Evolutionary conservation across 2,888 invertebrate species (phyloP).

Genomic region (Tricholauxania praeusta): DNA sequence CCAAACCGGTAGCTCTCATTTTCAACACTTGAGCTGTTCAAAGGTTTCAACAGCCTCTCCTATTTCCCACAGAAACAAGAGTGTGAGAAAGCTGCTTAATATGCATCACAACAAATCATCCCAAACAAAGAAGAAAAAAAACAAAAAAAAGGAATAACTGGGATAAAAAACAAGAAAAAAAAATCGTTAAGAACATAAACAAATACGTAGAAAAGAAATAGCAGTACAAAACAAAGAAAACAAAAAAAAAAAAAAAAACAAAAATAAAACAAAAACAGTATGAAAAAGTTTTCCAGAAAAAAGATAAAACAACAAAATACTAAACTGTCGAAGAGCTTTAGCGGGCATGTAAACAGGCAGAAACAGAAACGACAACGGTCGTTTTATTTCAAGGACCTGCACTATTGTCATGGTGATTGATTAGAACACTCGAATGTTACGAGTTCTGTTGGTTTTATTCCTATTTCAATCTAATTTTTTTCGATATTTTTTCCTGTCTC

Average conservation of each 20-base stretch:
- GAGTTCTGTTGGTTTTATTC: background rate
- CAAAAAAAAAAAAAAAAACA: background rate
- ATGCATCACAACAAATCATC: conserved; percentile 11
- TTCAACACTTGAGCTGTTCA: background rate
- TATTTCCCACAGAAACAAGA: background rate
- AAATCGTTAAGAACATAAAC: background rate
- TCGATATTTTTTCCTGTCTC: too few relatives aligned
- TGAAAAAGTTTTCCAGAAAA: background rate
- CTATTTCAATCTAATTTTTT: too few relatives aligned
- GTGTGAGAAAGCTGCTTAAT: conserved; percentile 7
- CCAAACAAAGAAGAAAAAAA: background rate
- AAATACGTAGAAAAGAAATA: background rate
- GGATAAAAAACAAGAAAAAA: background rate
- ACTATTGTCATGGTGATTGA: conserved; percentile 10
- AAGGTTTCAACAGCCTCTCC: too few relatives aligned
- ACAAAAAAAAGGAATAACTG: background rate
- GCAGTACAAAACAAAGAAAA: background rate
- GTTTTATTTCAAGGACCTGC: background rate
- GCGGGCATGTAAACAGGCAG: background rate
- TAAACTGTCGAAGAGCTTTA: background rate
- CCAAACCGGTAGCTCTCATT: background rate
- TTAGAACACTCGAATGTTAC: conserved; percentile 11
- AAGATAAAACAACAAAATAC: background rate
- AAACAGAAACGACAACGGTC: background rate
- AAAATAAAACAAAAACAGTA: background rate